A percentile compares a stretch with the other conserved stretches of the same genome.
Conservation (phyloP, 2,797 vertebrate species). For the Neopelma chrysocephalum region DNA sequence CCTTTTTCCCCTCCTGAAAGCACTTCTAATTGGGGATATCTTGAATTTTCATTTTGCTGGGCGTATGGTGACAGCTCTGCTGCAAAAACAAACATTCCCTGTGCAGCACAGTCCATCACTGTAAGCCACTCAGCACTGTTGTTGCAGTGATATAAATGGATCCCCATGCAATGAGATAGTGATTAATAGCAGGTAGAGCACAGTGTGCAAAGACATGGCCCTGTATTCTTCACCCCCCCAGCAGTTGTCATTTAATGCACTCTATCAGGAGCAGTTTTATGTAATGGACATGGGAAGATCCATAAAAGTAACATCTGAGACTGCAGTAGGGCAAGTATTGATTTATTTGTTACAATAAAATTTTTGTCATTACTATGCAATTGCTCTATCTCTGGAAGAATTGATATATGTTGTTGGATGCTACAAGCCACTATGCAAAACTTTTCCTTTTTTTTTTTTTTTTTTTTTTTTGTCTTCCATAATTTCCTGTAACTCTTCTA, state of each 20-base stretch:
- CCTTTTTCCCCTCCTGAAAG: background rate
- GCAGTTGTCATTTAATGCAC: slow-evolving; percentile 73
- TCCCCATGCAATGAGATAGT: slow-evolving; percentile 61
- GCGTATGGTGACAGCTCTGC: slow-evolving; percentile 40
- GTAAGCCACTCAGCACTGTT: slow-evolving; percentile 49
- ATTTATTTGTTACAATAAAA: slow-evolving; percentile 82
- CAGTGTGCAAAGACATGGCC: background rate
- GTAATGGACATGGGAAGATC: slow-evolving; percentile 76
- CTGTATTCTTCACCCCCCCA: slow-evolving; percentile 45
- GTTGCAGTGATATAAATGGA: slow-evolving; percentile 72
- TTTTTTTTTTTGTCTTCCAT: slow-evolving; percentile 58
- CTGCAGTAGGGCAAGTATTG: slow-evolving; percentile 74
- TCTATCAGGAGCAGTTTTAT: slow-evolving; percentile 68
- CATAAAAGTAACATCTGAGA: slow-evolving; percentile 80
- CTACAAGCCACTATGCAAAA: slow-evolving; percentile 67
- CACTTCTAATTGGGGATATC: slow-evolving; percentile 1
- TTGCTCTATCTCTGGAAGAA: slow-evolving; percentile 75
- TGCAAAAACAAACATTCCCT: slow-evolving; percentile 69
- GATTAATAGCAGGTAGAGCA: slow-evolving; percentile 70
- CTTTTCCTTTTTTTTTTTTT: background rate
- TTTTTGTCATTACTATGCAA: slow-evolving; percentile 81
- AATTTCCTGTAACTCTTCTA: slow-evolving; percentile 78
- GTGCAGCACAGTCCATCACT: slow-evolving; percentile 50
- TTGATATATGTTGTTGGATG: slow-evolving; percentile 72
- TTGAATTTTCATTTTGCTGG: slow-evolving; percentile 50